Evolutionary conservation across 2,888 invertebrate genomes (phyloP).

Genomic region (Griposia aprilina): DNA sequence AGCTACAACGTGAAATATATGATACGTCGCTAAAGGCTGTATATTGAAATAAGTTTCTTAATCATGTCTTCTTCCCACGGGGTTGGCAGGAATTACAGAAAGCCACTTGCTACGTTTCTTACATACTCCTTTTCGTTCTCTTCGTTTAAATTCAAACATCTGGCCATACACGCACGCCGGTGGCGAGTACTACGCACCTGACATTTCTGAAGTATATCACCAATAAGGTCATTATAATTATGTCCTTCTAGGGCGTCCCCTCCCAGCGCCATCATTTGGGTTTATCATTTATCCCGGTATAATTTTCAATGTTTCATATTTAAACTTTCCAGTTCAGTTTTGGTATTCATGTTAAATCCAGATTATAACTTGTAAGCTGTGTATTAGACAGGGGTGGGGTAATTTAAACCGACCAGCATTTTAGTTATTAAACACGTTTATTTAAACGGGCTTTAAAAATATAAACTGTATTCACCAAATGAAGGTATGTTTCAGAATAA

Average conservation of each 20-base stretch:
- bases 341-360: slow-evolving; percentile 1
- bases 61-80: too few relatives aligned
- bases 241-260: not conserved
- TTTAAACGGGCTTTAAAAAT: not conserved
- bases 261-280: not conserved
- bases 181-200: not conserved
- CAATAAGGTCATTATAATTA: not conserved
- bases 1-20: not conserved
- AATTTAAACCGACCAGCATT: not conserved
- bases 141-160: too few relatives aligned
- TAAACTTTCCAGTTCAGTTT: not conserved
- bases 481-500: not conserved
- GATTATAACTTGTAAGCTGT: slow-evolving; percentile 31
- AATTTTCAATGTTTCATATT: not conserved
- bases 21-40: not conserved
- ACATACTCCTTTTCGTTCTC: too few relatives aligned
- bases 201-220: not conserved
- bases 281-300: not conserved
- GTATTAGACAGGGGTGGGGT: not conserved
- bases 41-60: slow-evolving; percentile 9
- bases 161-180: not conserved
- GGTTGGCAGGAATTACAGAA: too few relatives aligned
- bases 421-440: not conserved
- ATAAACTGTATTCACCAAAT: not conserved
- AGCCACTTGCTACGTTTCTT: too few relatives aligned